Evolutionary conservation across 2,888 invertebrate species (phyloP), one percentile per base, ranked within the genome.

Genomic region (Ophraella communa): DNA sequence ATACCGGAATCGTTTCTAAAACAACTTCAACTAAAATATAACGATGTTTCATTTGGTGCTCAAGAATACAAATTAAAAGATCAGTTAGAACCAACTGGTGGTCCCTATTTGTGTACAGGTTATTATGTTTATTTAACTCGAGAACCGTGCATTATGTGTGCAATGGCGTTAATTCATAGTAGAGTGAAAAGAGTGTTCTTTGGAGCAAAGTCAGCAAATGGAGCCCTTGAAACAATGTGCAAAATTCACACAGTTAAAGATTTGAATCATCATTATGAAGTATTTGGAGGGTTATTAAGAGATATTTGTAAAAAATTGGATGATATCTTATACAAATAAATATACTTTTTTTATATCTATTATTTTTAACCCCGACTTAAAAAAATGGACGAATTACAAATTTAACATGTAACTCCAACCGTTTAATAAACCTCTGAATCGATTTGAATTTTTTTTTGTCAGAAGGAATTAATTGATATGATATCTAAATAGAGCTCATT

Each of bases 81-180:
- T 27, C 80, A 82, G 62, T 59, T 76, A 17, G 74, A 73, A 1
- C 82, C 83, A 33, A 75, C 79, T n/a, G 79, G 83, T 52, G 88
- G 88, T 1, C 90, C 92, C 0, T 95, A 95, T 80, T 82, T 95
- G 52, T 95, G 95, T 82, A 95, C 97, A 0, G 93, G 93, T 1
- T 95, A 93, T 80, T 91, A 94, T 83, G 82, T 93, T 1, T 97
- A 94, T 78, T 79, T 93, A 44, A 87, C 91, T 0, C 86, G 86
- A 65, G 98, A 98, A 79, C 97, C 98, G 0, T 98, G 98, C 82
- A 79, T 93, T 0, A 94, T 98, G 91, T 98, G 98, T 83, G 86
- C 95, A 0, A 98, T 98, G 98, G 97, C 93, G 0, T 83, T 98
- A 59, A 86, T 96, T 0, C 98, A 98, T 81, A 94, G 95, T n/a